Percentiles rank a stretch among this genome's conserved stretches.
Evolutionary conservation across 2,888 invertebrate genomes (phyloP).

Genomic region (Lacanobia oleracea): DNA sequence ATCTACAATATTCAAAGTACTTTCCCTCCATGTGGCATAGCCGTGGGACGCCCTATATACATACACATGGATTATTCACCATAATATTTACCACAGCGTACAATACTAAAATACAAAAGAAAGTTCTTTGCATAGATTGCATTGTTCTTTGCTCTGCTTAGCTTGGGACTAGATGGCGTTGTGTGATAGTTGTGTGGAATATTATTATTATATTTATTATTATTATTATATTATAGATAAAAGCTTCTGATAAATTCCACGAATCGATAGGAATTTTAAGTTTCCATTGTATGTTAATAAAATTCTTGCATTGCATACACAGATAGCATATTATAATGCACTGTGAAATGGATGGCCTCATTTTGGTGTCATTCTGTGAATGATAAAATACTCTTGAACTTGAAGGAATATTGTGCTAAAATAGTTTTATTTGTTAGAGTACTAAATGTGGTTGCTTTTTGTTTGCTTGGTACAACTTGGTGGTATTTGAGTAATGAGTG

Average conservation of each 20-base stretch:
- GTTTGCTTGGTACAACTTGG: no score
- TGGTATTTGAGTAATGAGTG: no score
- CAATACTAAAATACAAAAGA: conserved; percentile 26
- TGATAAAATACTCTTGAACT: conserved; percentile 24
- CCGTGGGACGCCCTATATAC: no score
- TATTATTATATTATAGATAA: no score
- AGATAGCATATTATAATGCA: conserved; percentile 33
- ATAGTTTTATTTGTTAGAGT: background rate
- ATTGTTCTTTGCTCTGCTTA: no score
- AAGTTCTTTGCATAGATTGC: conserved; percentile 24
- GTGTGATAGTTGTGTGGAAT: no score
- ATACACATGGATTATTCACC: background rate
- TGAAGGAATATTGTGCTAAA: background rate
- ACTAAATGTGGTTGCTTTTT: conserved; percentile 10
- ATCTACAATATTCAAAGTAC: no score
- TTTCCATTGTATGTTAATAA: conserved; percentile 57
- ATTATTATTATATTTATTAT: no score
- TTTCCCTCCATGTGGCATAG: no score
- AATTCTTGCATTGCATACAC: conserved; percentile 33
- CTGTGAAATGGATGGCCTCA: conserved; percentile 25
- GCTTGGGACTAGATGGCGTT: no score
- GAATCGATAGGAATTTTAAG: conserved; percentile 41
- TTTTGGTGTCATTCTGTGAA: conserved; percentile 37
- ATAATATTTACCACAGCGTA: background rate
- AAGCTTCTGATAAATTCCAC: conserved; percentile 30